Base-by-base conservation (phyloP, 92 coral and sea anemone genomes). In the Heliopora coerulea region DNA sequence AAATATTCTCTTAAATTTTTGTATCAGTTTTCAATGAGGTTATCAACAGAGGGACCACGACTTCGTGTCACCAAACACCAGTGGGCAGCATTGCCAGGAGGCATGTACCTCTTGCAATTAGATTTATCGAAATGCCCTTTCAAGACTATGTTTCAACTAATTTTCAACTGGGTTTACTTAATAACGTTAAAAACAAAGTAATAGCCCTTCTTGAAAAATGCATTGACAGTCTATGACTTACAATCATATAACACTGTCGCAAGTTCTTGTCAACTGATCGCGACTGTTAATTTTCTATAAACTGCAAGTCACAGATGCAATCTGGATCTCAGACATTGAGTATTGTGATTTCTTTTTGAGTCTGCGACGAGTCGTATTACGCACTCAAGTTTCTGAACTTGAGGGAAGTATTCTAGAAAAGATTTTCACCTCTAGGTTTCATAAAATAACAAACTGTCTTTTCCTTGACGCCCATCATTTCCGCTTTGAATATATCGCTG, bases 131-230 rank as follows among this genome's bases (percentile, higher is more conserved):
- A 67, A 39, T 46, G 42, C 74, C 59, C 41, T 46, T 37, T 67
- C 74, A 56, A 67, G 74, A 28, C 74, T 33, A 19, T 67, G 57
- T 48, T 67, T 67, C 26, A 67, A 48, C 50, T 35, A 65, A 65
- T 65, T 65, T 46, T 23, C 74, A 67, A 46, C 59, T 67, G 74
- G 74, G 29, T 32, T 46, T 24, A 48, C 74, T 46, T 67, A 25
- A 18, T 29, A 15, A 46, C 29, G 14, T 18, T 46, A 48, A 40
- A 5, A 18, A 40, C 54, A 12, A 34, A 33, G 0, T 40, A 33
- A 18, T 26, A 14, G 6, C 42, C 42, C 11, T 2, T 46, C 15
- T 46, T 6, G 19, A 27, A 24, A 23, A 63, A 63, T n/a, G n/a
- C n/a, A n/a, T n/a, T n/a, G n/a, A n/a, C n/a, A n/a, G n/a, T n/a